A percentile compares a stretch with the other conserved stretches of the same genome.
These are phyloP conservation scores for Lepidurus arcticus DNA, from an alignment of 1,140 invertebrate species.

Conservation along the genomic window DNA sequence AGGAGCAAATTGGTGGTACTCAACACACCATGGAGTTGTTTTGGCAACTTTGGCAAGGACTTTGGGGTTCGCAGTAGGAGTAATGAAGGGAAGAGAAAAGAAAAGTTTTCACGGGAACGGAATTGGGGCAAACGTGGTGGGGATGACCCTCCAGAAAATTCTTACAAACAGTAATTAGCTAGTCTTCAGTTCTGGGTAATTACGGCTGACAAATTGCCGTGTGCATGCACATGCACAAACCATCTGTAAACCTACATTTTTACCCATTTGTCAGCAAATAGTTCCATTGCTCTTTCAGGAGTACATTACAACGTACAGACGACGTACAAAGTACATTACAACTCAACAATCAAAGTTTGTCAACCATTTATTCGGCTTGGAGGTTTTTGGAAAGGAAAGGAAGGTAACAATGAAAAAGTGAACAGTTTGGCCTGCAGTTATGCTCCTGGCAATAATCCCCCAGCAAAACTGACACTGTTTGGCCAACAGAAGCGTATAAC, in stretches of 20 bases:
- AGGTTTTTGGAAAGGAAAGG: too few species aligned
- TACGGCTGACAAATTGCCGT: background rate
- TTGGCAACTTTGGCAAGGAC: background rate
- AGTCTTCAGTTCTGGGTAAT: background rate
- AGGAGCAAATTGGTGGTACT: constrained; percentile 9
- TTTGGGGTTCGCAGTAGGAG: background rate
- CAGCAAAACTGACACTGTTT: background rate
- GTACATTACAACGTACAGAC: too few species aligned
- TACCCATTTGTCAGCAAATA: background rate
- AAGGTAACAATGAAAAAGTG: background rate
- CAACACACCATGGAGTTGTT: background rate
- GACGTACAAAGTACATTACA: too few species aligned
- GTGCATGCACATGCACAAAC: background rate
- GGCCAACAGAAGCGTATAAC: background rate
- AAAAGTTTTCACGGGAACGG: background rate
- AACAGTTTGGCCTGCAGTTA: background rate
- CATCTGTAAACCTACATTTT: background rate
- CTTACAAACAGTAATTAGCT: background rate
- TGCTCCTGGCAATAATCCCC: background rate
- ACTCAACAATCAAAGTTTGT: too few species aligned
- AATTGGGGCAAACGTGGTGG: background rate
- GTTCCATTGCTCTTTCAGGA: background rate
- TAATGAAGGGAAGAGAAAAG: background rate
- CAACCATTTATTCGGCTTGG: too few species aligned
- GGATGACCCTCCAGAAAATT: background rate